These are phyloP conservation scores for Parnassius smintheus DNA, from an alignment of 2,888 invertebrate genomes.

Conservation along the genomic window DNA sequence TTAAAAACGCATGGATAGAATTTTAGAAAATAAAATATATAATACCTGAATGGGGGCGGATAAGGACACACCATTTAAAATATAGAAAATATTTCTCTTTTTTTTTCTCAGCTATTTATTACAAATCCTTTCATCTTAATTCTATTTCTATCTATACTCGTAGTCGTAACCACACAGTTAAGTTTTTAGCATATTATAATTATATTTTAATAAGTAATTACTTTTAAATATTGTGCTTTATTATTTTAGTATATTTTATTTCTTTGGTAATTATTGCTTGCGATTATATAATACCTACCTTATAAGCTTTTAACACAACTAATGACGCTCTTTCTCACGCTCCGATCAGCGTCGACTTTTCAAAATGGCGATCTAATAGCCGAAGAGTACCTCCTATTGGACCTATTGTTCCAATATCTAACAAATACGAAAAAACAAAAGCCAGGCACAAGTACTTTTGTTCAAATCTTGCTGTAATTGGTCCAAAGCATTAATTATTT, in stretches of 20 bases:
- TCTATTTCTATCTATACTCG: no score
- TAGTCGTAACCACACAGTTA: neutral
- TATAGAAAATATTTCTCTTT: no score
- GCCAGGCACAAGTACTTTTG: neutral
- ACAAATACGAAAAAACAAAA: neutral
- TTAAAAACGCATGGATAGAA: no score
- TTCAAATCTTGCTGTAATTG: neutral
- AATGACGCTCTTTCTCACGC: constrained; percentile 12
- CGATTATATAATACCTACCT: constrained; percentile 1
- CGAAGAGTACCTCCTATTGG: constrained; percentile 6
- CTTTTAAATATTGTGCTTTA: neutral
- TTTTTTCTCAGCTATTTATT: no score
- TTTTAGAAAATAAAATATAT: no score
- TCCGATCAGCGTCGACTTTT: constrained; percentile 10
- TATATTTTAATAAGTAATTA: neutral
- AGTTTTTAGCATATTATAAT: neutral
- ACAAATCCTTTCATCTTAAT: no score
- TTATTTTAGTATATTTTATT: neutral
- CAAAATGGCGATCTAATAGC: constrained; percentile 22
- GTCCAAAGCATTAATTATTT: neutral
- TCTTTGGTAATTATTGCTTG: constrained; percentile 1
- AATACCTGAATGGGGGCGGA: no score
- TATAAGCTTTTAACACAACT: constrained; percentile 14
- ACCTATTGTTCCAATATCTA: constrained; percentile 8
- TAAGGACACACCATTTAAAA: no score